Conservation (phyloP, 2,888 invertebrate species). For the Tetrapedia diversipes region DNA sequence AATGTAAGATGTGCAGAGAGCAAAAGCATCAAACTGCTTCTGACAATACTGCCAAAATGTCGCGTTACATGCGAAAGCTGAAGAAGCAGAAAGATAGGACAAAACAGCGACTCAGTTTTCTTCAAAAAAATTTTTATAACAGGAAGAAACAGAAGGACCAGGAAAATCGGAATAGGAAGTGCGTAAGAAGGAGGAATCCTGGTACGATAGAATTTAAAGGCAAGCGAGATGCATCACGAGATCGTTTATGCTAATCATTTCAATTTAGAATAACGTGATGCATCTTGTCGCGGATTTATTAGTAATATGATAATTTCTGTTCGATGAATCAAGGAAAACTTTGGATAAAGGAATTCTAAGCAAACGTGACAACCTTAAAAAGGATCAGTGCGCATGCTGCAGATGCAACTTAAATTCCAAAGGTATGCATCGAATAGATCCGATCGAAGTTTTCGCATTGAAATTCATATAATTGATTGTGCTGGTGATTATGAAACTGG, state of each 20-base stretch:
- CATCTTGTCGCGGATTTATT: neutral
- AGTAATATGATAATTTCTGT: neutral
- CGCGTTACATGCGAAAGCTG: conserved; percentile 11
- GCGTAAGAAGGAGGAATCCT: conserved; percentile 36
- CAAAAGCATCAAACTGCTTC: conserved; percentile 6
- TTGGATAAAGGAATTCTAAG: conserved; percentile 7
- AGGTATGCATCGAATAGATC: conserved; percentile 14
- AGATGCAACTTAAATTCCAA: conserved; percentile 22
- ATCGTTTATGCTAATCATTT: neutral
- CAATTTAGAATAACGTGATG: neutral
- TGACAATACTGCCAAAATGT: neutral
- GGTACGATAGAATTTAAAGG: conserved; percentile 27
- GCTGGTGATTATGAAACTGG: too few relatives aligned
- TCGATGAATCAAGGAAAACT: conserved; percentile 20
- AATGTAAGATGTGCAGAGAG: conserved; percentile 25
- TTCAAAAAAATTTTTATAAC: conserved; percentile 37
- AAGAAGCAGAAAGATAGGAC: conserved; percentile 35
- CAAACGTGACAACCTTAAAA: conserved; percentile 19
- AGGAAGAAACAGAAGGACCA: conserved; percentile 55
- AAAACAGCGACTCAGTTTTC: conserved; percentile 40
- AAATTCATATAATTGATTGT: neutral
- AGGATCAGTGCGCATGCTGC: conserved; percentile 37
- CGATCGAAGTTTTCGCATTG: neutral
- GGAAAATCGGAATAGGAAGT: conserved; percentile 53
- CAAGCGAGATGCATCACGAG: conserved; percentile 1